Conservation (phyloP, 2,888 invertebrate species). For the Heliconius hortense region DNA sequence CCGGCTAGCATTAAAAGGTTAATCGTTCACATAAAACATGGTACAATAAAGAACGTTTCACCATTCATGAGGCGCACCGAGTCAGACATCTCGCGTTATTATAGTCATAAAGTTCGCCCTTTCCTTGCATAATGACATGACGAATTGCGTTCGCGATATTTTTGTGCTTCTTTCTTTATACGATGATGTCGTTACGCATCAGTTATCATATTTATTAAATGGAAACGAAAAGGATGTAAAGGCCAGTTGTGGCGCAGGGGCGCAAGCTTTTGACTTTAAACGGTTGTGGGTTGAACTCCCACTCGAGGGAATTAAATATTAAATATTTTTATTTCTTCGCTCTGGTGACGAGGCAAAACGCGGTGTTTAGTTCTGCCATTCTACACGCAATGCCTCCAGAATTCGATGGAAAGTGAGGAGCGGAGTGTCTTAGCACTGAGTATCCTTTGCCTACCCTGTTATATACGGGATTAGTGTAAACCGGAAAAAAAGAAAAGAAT, state of each 20-base stretch:
- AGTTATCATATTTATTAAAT: conserved; percentile 59
- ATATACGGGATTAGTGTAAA: no score
- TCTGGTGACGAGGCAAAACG: no score
- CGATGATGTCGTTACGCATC: conserved; percentile 73
- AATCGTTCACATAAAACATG: conserved; percentile 80
- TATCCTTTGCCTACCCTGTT: no score
- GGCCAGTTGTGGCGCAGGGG: no score
- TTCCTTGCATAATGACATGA: conserved; percentile 82
- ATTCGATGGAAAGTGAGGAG: no score
- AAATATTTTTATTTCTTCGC: no score
- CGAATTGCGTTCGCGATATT: conserved; percentile 80
- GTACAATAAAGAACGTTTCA: conserved; percentile 77
- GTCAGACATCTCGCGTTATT: conserved; percentile 81
- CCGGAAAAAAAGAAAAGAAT: neutral
- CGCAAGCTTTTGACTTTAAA: no score
- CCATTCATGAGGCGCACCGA: conserved; percentile 73
- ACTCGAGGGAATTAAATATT: no score
- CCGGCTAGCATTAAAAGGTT: conserved; percentile 77
- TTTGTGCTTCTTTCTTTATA: conserved; percentile 76
- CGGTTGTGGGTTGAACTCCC: no score
- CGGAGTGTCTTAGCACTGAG: no score
- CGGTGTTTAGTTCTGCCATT: no score
- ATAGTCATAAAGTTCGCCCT: conserved; percentile 81
- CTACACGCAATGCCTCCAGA: no score
- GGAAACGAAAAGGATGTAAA: conserved; percentile 32